Conservation (phyloP, 2,797 vertebrate genomes). For the Siniperca undulata region DNA sequence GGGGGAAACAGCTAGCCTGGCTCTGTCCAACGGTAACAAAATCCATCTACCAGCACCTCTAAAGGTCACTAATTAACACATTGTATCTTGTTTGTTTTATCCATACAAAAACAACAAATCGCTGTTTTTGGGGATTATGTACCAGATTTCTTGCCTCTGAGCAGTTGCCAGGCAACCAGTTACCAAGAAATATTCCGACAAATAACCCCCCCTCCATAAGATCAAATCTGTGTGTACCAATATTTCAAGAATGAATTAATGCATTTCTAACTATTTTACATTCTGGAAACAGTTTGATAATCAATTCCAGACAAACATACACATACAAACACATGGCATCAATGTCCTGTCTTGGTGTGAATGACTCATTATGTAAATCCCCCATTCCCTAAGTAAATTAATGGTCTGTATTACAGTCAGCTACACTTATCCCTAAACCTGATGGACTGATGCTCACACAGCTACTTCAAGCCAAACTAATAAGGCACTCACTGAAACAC, state of each 20-base stretch:
- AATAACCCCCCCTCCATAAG: neutral
- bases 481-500: conserved; percentile 25
- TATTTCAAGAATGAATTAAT: neutral
- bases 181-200: neutral
- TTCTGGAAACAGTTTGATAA: neutral
- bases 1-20: neutral
- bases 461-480: conserved; percentile 28
- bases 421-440: conserved; percentile 9
- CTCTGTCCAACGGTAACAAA: neutral
- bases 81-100: neutral
- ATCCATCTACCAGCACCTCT: neutral
- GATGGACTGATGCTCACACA: conserved; percentile 13
- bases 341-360: neutral
- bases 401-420: conserved; percentile 20
- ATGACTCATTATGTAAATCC: conserved; percentile 27
- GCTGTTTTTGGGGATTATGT: neutral
- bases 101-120: neutral
- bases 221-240: neutral
- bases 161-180: neutral
- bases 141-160: neutral
- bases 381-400: conserved; percentile 3
- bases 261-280: neutral
- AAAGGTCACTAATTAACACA: neutral
- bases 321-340: neutral
- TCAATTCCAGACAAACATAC: conserved; percentile 8